phyloP scores from a whole-genome alignment of 2,888 invertebrate species.

The Melanargia galathea region DNA sequence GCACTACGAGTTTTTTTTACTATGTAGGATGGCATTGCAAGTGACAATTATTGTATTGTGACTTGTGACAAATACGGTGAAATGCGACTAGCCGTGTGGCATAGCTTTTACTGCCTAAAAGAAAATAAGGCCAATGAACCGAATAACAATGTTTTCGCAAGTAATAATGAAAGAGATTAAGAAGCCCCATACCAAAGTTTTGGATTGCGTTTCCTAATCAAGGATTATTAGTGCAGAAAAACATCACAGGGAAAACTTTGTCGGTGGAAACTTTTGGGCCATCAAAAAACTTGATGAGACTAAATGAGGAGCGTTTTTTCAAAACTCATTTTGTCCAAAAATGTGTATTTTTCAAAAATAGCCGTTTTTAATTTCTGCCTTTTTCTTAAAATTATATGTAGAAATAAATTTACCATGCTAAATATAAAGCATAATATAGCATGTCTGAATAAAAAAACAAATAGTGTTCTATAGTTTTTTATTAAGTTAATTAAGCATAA shows the following conservation, averaged over 20 bases:
- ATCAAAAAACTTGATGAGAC: neutral
- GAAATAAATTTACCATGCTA: too few relatives aligned
- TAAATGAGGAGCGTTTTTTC: neutral
- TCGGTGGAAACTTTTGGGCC: neutral
- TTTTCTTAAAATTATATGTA: too few relatives aligned
- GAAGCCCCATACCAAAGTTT: constrained; percentile 22
- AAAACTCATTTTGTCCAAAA: too few relatives aligned
- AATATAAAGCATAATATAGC: too few relatives aligned
- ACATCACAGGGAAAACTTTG: constrained; percentile 20
- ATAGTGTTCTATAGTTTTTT: too few relatives aligned
- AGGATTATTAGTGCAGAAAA: constrained; percentile 26
- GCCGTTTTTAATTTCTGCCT: too few relatives aligned
- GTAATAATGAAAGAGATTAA: constrained; percentile 29
- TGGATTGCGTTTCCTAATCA: constrained; percentile 19
- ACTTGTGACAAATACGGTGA: neutral
- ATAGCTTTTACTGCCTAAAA: constrained; percentile 3
- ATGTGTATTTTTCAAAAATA: too few relatives aligned
- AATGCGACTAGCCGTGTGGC: neutral
- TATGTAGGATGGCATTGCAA: too few relatives aligned
- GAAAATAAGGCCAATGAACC: constrained; percentile 11
- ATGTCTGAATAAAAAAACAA: too few relatives aligned
- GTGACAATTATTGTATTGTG: neutral
- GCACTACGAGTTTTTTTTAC: too few relatives aligned
- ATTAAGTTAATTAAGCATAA: too few relatives aligned
- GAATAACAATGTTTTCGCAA: constrained; percentile 18